A percentile compares a stretch with the other conserved stretches of the same genome.
Evolutionary conservation across 2,888 invertebrate genomes (phyloP).

Genomic region (Lasioglossum oenotherae): DNA sequence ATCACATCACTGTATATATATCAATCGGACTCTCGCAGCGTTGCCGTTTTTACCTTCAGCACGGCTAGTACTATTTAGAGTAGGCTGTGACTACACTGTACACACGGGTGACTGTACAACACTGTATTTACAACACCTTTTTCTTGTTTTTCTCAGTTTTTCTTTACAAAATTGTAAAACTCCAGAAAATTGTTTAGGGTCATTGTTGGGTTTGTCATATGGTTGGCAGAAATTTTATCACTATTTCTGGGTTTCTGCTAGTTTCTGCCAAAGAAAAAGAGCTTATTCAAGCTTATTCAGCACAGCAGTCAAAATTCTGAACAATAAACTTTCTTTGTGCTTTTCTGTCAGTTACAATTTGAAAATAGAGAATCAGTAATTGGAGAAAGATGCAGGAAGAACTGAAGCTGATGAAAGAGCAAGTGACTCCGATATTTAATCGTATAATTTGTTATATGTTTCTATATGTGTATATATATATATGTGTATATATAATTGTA

Average conservation of each 20-base stretch:
- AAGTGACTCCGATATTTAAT: constrained; percentile 13
- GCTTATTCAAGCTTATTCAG: constrained; percentile 36
- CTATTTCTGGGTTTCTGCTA: constrained; percentile 57
- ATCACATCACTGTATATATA: too few relatives aligned
- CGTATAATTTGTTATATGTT: constrained; percentile 51
- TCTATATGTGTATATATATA: constrained; percentile 3
- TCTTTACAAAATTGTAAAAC: constrained; percentile 22
- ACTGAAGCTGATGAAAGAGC: constrained; percentile 16
- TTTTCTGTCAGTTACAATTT: constrained; percentile 39
- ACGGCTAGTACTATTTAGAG: too few relatives aligned
- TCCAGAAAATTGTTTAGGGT: constrained; percentile 21
- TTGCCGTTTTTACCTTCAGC: too few relatives aligned
- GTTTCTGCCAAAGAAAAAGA: constrained; percentile 41
- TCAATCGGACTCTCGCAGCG: too few relatives aligned
- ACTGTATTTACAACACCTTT: too few relatives aligned
- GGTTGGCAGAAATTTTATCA: constrained; percentile 64
- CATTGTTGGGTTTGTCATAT: constrained; percentile 32
- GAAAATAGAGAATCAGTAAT: background rate
- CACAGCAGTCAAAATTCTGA: constrained; percentile 54
- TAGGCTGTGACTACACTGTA: too few relatives aligned
- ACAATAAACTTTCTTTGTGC: constrained; percentile 53
- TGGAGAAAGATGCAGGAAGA: constrained; percentile 28
- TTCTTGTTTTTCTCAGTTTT: too few relatives aligned
- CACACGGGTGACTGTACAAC: too few relatives aligned
- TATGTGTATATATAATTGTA: background rate